Evolutionary conservation across 2,888 invertebrate genomes (phyloP), one percentile per base, ranked within the genome.

Genomic region (Erannis defoliaria): DNA sequence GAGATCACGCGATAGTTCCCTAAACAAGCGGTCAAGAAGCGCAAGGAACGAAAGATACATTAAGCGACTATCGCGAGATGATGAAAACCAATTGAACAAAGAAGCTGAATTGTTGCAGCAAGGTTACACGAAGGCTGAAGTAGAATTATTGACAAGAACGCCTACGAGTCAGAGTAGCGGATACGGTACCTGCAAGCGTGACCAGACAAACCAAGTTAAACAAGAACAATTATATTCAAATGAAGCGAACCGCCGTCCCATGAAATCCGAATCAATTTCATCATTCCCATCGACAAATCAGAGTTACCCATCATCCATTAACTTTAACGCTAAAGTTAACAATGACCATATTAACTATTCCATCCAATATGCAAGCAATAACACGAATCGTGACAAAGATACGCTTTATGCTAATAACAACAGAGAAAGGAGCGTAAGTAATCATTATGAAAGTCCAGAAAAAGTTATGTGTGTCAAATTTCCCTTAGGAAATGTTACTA

Each of bases 31-130:
- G 75, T 95, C 96, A 26, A 93, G 97, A 56, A 94, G 95, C 21
- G 97, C 97, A 0, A 94, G 97, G 73, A 97, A 97, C 54, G 97
- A 97, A 81, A 94, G 97, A 55, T 97, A 97, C 77, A 95, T 96
- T 57, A 96, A 96, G 77, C 94, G 97, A 55, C 85, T 96, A 69
- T 96, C 96, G 12, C 93, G 95, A 60, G 96, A 96, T 70, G 96
- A 96, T 35, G 96, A 96, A 76, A 88, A 90, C 63, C 90, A 92
- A 69, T 77, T 93, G 5, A 93, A 94, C 63, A 92, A 92, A 75
- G 95, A 95, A 86, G 92, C 93, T 19, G 93, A 93, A 71, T 70
- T 93, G 59, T 71, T 93, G 53, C 93, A 93, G 65, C 93, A 91
- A 78, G 93, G 93, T 33, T 93, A 86, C 79, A 93, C 88, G 64